These are phyloP conservation scores for Pipistrellus pipistrellus DNA, from an alignment of 2,797 vertebrate species.

Conservation along the genomic window DNA sequence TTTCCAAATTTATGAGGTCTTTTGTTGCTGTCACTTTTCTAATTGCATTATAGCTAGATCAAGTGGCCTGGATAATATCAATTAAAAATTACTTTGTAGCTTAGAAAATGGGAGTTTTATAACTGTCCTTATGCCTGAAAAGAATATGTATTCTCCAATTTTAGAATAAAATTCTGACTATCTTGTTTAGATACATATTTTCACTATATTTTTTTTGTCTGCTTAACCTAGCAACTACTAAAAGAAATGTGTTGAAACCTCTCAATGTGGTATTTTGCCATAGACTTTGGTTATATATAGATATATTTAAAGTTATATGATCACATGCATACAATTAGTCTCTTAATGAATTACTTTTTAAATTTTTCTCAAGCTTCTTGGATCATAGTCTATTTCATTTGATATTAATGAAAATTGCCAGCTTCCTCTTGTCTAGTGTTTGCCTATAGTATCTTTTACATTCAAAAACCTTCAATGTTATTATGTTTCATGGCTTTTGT, in stretches of 20 bases:
- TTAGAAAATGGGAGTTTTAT: not conserved
- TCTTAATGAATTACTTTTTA: conserved; percentile 29
- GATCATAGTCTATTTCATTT: not conserved
- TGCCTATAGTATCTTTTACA: not conserved
- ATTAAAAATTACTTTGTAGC: not conserved
- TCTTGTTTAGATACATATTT: conserved; percentile 19
- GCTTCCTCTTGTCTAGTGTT: not conserved
- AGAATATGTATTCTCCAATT: not conserved
- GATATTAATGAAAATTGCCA: conserved; percentile 12
- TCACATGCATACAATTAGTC: not conserved
- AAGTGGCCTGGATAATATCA: not conserved
- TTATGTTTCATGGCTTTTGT: not conserved
- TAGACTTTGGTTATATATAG: not conserved
- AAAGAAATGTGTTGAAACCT: not conserved
- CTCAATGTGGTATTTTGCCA: not conserved
- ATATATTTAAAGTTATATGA: not conserved
- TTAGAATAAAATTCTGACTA: conserved; percentile 23
- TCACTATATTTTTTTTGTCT: not conserved
- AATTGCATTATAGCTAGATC: not conserved
- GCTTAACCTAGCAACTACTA: not conserved
- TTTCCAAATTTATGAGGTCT: not conserved
- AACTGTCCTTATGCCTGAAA: not conserved
- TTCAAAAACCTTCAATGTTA: not conserved
- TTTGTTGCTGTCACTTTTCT: conserved; percentile 10
- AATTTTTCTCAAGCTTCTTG: not conserved